A percentile compares a stretch with the other conserved stretches of the same genome.
Evolutionary conservation across 2,797 vertebrate genomes (phyloP).

Genomic region (Phylloscopus collybita): DNA sequence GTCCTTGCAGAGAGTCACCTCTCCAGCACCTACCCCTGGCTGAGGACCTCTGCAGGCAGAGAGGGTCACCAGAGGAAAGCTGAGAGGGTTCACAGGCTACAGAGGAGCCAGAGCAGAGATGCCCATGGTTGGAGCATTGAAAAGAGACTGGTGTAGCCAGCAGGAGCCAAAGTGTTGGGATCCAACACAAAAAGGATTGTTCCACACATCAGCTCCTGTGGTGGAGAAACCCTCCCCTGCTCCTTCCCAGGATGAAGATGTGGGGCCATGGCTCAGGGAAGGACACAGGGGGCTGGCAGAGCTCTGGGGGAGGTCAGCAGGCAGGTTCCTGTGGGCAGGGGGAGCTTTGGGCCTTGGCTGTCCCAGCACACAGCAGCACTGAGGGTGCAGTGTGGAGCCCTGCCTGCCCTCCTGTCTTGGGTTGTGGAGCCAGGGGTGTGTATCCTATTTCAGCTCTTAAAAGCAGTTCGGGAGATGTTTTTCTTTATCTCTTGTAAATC

Average conservation of each 20-base stretch:
- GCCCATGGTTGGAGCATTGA: neutral
- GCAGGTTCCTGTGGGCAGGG: neutral
- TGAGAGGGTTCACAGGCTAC: neutral
- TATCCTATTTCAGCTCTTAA: too few relatives aligned
- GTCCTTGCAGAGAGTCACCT: neutral
- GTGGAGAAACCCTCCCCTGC: neutral
- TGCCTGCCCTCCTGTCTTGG: neutral
- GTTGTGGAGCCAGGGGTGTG: too few relatives aligned
- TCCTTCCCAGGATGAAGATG: neutral
- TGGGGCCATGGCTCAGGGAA: neutral
- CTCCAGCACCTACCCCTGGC: neutral
- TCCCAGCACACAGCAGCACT: neutral
- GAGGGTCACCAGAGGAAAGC: neutral
- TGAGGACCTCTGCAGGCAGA: neutral
- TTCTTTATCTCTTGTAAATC: too few relatives aligned
- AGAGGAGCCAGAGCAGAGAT: neutral
- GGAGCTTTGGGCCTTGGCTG: neutral
- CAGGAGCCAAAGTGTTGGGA: neutral
- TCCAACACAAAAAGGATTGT: rapidly evolving
- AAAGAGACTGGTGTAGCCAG: neutral
- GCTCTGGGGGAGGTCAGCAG: neutral
- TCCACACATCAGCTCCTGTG: neutral
- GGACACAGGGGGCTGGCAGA: neutral
- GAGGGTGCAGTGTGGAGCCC: neutral
- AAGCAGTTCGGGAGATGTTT: too few relatives aligned